A percentile compares a stretch with the other conserved stretches of the same genome.
Evolutionary conservation across 2,888 invertebrate species (phyloP).

Genomic region (Melanophora roralis): DNA sequence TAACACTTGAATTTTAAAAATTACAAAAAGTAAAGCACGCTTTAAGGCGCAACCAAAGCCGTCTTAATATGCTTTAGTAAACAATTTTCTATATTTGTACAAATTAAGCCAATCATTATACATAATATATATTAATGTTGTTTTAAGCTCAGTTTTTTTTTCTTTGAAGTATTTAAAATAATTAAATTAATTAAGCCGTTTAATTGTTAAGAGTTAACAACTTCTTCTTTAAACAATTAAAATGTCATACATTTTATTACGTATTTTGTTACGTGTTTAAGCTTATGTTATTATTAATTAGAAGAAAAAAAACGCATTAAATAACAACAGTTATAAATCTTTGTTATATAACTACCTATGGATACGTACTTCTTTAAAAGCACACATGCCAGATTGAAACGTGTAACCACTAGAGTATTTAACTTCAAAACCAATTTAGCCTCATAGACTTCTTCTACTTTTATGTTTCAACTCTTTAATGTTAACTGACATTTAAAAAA

Average conservation of each 20-base stretch:
- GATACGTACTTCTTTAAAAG: neutral
- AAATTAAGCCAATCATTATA: too few species aligned
- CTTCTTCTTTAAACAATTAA: constrained; percentile 71
- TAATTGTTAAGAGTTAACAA: constrained; percentile 55
- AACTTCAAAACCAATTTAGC: constrained; percentile 50
- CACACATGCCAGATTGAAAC: constrained; percentile 7
- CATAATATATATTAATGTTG: too few species aligned
- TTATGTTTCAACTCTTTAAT: constrained; percentile 2
- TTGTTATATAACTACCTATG: too few species aligned
- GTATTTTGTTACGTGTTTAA: neutral
- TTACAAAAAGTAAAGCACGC: too few species aligned
- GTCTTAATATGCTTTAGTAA: too few species aligned
- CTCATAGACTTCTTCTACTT: constrained; percentile 35
- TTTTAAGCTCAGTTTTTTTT: neutral
- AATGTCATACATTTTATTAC: constrained; percentile 70
- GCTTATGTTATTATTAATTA: constrained; percentile 30
- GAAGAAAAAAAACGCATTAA: neutral
- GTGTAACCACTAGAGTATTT: constrained; percentile 56
- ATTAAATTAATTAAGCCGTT: constrained; percentile 39
- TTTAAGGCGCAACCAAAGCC: too few species aligned
- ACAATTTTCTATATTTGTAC: too few species aligned
- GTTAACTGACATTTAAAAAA: constrained; percentile 26
- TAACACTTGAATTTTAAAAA: too few species aligned
- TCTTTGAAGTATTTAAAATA: neutral
- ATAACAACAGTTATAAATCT: constrained; percentile 55